phyloP scores from a whole-genome alignment of 2,797 vertebrate genomes.

The Halcyon smyrnensis region DNA sequence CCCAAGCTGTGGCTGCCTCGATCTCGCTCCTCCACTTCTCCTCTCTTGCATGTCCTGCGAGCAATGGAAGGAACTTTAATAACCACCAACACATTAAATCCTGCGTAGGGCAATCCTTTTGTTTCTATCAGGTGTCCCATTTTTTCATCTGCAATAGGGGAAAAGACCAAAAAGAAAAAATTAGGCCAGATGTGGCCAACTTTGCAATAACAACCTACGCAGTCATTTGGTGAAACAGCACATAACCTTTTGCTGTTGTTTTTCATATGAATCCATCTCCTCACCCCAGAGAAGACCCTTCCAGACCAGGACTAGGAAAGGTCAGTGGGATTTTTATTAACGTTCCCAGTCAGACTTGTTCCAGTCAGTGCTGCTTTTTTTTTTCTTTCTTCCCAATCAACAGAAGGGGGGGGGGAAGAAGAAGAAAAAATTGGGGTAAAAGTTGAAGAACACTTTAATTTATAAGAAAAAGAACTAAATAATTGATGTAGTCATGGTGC shows the following conservation, averaged over 20 bases:
- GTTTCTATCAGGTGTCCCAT: background rate
- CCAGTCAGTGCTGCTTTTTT: conserved; percentile 11
- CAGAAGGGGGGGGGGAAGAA: background rate
- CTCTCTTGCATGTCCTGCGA: background rate
- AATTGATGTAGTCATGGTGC: conserved; percentile 82
- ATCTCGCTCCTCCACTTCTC: background rate
- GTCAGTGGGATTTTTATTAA: conserved; percentile 53
- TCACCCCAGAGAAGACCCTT: background rate
- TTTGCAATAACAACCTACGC: background rate
- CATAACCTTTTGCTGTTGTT: background rate
- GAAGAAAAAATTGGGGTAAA: conserved; percentile 69
- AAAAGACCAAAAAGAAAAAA: background rate
- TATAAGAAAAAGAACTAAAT: conserved; percentile 83
- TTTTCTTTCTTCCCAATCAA: background rate
- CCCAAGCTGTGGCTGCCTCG: background rate
- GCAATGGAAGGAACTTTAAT: background rate
- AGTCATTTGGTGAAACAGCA: background rate
- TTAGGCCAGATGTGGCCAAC: background rate
- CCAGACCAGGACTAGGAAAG: conserved; percentile 12
- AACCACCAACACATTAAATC: background rate
- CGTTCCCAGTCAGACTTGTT: conserved; percentile 58
- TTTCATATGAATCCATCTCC: background rate
- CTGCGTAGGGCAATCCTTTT: background rate
- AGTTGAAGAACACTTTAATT: conserved; percentile 83
- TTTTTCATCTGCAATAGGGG: background rate